Percentiles rank a stretch among this genome's conserved stretches.
Evolutionary conservation across 2,797 vertebrate species (phyloP).

Genomic region (Urosaurus nigricauda): DNA sequence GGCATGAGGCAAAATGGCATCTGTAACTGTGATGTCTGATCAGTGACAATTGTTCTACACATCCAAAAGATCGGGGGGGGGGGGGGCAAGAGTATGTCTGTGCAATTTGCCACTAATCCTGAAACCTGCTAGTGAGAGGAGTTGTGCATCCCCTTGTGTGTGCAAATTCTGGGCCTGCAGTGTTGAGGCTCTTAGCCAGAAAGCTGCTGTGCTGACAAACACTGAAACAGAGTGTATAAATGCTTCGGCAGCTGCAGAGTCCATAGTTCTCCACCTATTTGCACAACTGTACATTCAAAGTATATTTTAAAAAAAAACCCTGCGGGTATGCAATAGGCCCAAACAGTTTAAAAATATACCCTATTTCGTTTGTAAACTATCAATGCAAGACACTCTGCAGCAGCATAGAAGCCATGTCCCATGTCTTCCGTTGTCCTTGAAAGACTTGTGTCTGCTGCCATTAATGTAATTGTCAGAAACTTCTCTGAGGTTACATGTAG

Average conservation of each 20-base stretch:
- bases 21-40: background rate
- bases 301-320: constrained; percentile 73
- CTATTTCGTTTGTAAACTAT: constrained; percentile 82
- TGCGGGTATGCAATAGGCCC: constrained; percentile 74
- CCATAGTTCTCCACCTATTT: background rate
- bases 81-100: background rate
- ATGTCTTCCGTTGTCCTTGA: constrained; percentile 74
- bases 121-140: constrained; percentile 14
- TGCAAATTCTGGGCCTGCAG: background rate
- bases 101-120: background rate
- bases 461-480: constrained; percentile 78
- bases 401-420: constrained; percentile 74
- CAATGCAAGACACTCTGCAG: constrained; percentile 71
- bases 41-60: background rate
- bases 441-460: constrained; percentile 75
- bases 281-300: constrained; percentile 78
- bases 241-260: constrained; percentile 10
- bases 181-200: constrained; percentile 16
- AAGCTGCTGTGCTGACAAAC: constrained; percentile 2
- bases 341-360: constrained; percentile 82
- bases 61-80: background rate
- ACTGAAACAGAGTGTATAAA: constrained; percentile 13
- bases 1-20: background rate
- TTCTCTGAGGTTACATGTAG: constrained; percentile 83
- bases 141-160: constrained; percentile 24